These are phyloP conservation scores for Centropus unirufus DNA, from an alignment of 2,113 vertebrate species.

Conservation along the genomic window DNA sequence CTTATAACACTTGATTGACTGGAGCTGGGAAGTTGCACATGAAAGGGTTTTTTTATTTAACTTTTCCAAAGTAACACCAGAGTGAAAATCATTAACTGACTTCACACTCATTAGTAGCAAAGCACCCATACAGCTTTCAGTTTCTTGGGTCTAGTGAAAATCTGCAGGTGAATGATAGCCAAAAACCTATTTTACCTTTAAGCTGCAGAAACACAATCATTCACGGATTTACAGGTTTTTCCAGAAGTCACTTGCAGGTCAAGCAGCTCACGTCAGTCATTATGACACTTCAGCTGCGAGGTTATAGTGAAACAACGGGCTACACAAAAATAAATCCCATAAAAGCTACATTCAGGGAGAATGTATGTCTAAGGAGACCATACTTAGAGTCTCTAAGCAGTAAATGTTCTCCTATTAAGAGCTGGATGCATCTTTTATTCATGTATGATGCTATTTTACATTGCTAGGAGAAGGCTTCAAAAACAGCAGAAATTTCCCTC, in stretches of 20 bases:
- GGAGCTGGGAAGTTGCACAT: background rate
- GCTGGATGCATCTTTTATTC: background rate
- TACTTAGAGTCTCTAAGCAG: background rate
- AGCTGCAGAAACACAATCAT: background rate
- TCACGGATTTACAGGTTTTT: conserved; percentile 1
- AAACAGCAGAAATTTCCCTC: background rate
- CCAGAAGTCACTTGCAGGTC: background rate
- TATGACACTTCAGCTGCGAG: background rate
- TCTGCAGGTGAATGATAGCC: background rate
- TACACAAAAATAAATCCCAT: background rate
- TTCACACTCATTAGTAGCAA: background rate
- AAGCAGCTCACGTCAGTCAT: background rate
- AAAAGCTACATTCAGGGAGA: background rate
- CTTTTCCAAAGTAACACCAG: background rate
- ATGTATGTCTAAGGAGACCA: background rate
- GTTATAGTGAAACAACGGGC: background rate
- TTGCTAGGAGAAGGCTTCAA: background rate
- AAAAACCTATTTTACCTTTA: conserved; percentile 13
- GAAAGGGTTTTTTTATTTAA: background rate
- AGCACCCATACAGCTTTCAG: background rate
- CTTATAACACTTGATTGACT: conserved; percentile 26
- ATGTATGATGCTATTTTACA: background rate
- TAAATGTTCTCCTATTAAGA: background rate
- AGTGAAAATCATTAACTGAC: conserved; percentile 22
- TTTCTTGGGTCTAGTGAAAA: background rate